Evolutionary conservation across 1,140 invertebrate species (phyloP).

Genomic region (Liolophura sinensis): DNA sequence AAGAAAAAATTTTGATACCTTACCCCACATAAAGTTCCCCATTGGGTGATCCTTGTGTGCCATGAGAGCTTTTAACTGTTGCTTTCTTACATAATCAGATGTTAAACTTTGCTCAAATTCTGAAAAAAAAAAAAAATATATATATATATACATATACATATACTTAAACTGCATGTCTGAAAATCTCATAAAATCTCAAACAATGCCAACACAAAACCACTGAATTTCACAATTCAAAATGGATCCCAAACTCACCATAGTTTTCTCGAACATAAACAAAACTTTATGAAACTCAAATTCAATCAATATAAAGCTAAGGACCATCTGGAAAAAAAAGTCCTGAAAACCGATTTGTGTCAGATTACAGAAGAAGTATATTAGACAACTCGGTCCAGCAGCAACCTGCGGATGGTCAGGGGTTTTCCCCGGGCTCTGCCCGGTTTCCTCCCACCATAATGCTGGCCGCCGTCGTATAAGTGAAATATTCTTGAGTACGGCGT

Average conservation of each 20-base stretch:
- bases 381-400: no score
- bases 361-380: conserved; percentile 1
- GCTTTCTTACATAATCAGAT: conserved; percentile 70
- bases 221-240: background rate
- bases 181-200: background rate
- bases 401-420: no score
- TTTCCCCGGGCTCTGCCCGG: no score
- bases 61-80: conserved; percentile 74
- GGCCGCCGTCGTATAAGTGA: no score
- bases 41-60: conserved; percentile 74
- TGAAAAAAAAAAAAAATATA: conserved; percentile 40
- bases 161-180: no score
- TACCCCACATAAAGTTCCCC: conserved; percentile 84
- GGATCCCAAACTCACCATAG: background rate
- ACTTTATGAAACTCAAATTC: no score
- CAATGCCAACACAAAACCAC: background rate
- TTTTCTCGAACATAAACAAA: background rate
- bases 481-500: no score
- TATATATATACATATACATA: no score
- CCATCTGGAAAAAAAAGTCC: no score
- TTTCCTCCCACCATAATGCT: no score
- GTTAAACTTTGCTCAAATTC: conserved; percentile 77
- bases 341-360: no score
- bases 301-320: no score
- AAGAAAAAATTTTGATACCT: conserved; percentile 49